These are phyloP conservation scores for Epsilonema sp. DNA, from an alignment of 2,888 invertebrate species.

Conservation along the genomic window DNA sequence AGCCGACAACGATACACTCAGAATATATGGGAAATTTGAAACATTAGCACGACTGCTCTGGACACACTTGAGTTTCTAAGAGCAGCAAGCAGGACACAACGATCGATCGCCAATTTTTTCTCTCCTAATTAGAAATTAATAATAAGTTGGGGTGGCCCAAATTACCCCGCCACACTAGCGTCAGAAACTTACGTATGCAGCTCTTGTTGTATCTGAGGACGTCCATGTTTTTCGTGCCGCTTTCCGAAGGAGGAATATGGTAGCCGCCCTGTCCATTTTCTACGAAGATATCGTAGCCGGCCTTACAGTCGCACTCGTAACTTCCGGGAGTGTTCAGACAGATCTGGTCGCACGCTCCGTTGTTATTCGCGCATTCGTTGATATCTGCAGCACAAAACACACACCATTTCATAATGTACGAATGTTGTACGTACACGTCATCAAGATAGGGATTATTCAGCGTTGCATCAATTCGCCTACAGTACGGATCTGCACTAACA, in stretches of 20 bases:
- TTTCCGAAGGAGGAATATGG: slow-evolving; percentile 54
- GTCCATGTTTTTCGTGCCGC: slow-evolving; percentile 68
- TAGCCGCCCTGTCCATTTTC: slow-evolving; percentile 75
- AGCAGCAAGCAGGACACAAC: neutral
- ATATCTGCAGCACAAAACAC: too few relatives aligned
- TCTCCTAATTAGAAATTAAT: neutral
- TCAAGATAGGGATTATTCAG: too few relatives aligned
- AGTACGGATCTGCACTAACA: too few relatives aligned
- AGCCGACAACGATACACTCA: too few relatives aligned
- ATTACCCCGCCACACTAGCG: too few relatives aligned
- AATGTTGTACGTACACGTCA: too few relatives aligned
- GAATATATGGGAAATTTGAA: too few relatives aligned
- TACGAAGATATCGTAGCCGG: slow-evolving; percentile 68
- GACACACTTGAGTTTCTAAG: neutral
- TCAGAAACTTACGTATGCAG: slow-evolving; percentile 48
- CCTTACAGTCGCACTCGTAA: slow-evolving; percentile 66
- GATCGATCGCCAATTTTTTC: neutral
- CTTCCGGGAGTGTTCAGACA: slow-evolving; percentile 41
- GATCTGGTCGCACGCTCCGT: slow-evolving; percentile 26
- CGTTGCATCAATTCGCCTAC: too few relatives aligned
- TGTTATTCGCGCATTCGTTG: slow-evolving; percentile 24
- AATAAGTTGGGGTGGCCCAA: too few relatives aligned
- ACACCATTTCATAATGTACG: too few relatives aligned
- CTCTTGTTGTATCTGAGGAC: slow-evolving; percentile 73
- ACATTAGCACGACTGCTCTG: too few relatives aligned